phyloP scores from a whole-genome alignment of 1,140 invertebrate species.

The Hyposmocoma kahamanoa region DNA sequence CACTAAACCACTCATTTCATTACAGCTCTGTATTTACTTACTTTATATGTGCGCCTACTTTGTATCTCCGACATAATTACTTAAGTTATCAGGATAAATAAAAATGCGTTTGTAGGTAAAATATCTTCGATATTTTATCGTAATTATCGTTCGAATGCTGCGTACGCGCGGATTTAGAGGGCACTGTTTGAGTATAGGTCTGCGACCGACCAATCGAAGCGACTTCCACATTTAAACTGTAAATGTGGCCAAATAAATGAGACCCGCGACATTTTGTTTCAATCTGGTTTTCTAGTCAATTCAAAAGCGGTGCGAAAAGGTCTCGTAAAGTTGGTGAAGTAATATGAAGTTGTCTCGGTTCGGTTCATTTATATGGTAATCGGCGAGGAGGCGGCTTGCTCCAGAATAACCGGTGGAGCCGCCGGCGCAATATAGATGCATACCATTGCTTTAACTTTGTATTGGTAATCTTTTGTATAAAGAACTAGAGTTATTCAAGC shows the following conservation, averaged over 20 bases:
- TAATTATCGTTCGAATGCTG: slow-evolving; percentile 27
- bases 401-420: slow-evolving; percentile 47
- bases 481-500: neutral
- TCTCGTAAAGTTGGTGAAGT: slow-evolving; percentile 30
- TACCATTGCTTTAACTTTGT: slow-evolving; percentile 31
- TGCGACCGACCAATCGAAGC: slow-evolving; percentile 26
- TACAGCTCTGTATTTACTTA: slow-evolving; percentile 33
- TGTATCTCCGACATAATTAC: slow-evolving; percentile 49
- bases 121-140: slow-evolving; percentile 48
- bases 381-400: slow-evolving; percentile 39
- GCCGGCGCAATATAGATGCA: slow-evolving; percentile 21
- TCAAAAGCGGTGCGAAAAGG: slow-evolving; percentile 9
- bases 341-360: slow-evolving; percentile 64
- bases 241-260: slow-evolving; percentile 22
- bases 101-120: slow-evolving; percentile 36
- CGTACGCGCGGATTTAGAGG: slow-evolving; percentile 20
- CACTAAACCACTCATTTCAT: slow-evolving; percentile 54
- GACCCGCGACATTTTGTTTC: slow-evolving; percentile 17
- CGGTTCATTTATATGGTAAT: slow-evolving; percentile 71
- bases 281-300: neutral
- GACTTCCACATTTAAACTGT: slow-evolving; percentile 34
- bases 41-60: slow-evolving; percentile 32
- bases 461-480: slow-evolving; percentile 17
- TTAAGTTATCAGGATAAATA: slow-evolving; percentile 45
- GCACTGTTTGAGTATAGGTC: slow-evolving; percentile 11